Conservation (phyloP, 2,113 vertebrate species). For the Maccullochella peelii region DNA sequence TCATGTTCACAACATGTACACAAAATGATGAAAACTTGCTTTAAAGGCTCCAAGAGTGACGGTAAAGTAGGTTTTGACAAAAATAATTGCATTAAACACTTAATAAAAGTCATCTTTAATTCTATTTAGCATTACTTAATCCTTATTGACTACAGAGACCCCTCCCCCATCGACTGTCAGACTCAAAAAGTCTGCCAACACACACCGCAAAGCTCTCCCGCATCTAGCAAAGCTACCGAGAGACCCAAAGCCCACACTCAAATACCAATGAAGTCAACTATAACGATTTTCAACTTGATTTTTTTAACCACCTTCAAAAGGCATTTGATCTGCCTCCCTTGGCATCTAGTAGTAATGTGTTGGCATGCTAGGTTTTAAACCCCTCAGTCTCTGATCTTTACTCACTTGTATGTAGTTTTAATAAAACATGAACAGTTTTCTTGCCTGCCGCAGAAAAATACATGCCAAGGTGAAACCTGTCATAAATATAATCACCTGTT, state of each 20-base stretch:
- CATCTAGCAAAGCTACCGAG: slow-evolving; percentile 44
- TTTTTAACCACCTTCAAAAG: slow-evolving; percentile 78
- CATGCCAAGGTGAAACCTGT: slow-evolving; percentile 72
- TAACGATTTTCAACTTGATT: slow-evolving; percentile 74
- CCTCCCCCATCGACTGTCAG: slow-evolving; percentile 26
- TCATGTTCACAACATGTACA: background rate
- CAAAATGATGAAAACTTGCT: background rate
- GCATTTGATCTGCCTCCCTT: slow-evolving; percentile 79
- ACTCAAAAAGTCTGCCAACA: slow-evolving; percentile 38
- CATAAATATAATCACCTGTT: slow-evolving; percentile 69
- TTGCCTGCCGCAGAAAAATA: slow-evolving; percentile 67
- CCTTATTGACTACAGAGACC: slow-evolving; percentile 25
- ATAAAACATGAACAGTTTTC: slow-evolving; percentile 79
- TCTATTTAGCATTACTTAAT: slow-evolving; percentile 27
- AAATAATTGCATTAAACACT: slow-evolving; percentile 13
- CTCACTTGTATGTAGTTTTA: slow-evolving; percentile 73
- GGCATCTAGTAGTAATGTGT: slow-evolving; percentile 73
- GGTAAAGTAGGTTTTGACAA: background rate
- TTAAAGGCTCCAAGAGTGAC: background rate
- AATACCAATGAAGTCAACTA: slow-evolving; percentile 68
- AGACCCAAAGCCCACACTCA: slow-evolving; percentile 65
- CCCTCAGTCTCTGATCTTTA: slow-evolving; percentile 76
- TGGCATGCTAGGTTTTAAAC: slow-evolving; percentile 78
- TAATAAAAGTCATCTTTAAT: slow-evolving; percentile 37
- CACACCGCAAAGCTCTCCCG: slow-evolving; percentile 25